Base-by-base conservation (phyloP, 1,140 invertebrate species). In the Lethocerus indicus region DNA sequence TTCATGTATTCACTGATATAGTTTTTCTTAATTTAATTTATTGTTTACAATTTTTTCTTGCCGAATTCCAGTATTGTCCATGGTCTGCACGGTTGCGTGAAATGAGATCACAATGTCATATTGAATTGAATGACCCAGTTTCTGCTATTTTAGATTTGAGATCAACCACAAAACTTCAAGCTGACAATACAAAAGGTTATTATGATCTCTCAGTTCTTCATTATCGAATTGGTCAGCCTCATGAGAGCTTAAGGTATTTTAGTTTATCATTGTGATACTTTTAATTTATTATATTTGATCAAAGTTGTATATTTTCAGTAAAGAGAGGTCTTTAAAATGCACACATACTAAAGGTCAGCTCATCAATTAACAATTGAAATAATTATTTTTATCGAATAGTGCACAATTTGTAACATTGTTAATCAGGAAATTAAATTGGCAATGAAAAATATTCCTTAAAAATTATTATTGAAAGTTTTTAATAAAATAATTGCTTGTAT, bases 151-250 rank as follows among this genome's bases (percentile, higher is more conserved):
- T 78, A 18, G 95, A 99, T 64, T 76, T 98, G 56, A 71, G 86
- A 50, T 79, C 86, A 2, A 82, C 89, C 5, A 93, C 92, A 14
- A 89, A 93, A 61, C 70, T 98, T 27, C 74, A 81, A 36, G 76
- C 82, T 47, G 95, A 98, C 66, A 91, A 93, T 60, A 96, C 91
- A 0, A 76, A 79, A 46, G 90, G 88, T 0, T 92, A 79, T 64
- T 80, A 79, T 49, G 83, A 87, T 55, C 71, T 98, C 1, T 79
- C 89, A 25, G 67, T 71, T 32, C 65, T 98, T 35, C 75, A 93
- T 32, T 98, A 98, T 68, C 72, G 80, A 55, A 72, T 94, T 42
- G 94, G 94, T 12, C 83, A 96, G 57, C 85, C 90, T 27, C 81
- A 87, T 16, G 88, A 96, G 61, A 78, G 91, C 7, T 67, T 98